Percentiles rank a stretch among this genome's conserved stretches.
Evolutionary conservation across 2,113 vertebrate genomes (phyloP).

Genomic region (Dromiciops gliroides): DNA sequence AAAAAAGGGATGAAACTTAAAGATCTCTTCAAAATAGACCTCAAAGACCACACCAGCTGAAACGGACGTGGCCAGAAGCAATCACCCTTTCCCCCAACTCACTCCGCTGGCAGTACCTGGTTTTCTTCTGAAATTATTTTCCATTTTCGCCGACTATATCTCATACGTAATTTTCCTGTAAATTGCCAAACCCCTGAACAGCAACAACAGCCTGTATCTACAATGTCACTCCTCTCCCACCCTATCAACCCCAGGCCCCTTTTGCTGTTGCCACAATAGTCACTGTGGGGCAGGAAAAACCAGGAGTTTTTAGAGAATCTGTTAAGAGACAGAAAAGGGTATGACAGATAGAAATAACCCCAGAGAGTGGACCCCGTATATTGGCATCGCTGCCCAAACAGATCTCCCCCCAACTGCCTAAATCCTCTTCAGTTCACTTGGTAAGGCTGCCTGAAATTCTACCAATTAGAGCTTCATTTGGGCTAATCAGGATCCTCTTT

Average conservation of each 20-base stretch:
- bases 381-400: neutral
- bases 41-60: neutral
- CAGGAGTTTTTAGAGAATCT: conserved; percentile 17
- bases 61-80: neutral
- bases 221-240: fast-evolving
- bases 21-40: neutral
- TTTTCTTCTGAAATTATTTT: neutral
- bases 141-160: neutral
- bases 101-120: neutral
- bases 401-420: neutral
- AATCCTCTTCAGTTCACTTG: neutral
- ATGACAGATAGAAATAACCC: neutral
- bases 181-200: neutral
- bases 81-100: neutral
- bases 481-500: neutral
- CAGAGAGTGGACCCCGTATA: neutral
- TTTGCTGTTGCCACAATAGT: conserved; percentile 30
- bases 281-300: neutral
- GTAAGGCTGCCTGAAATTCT: neutral
- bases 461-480: conserved; percentile 21
- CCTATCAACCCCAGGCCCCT: neutral
- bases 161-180: neutral
- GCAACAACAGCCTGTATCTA: neutral
- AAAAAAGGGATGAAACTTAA: too few relatives aligned
- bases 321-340: neutral